Base-by-base conservation (phyloP, 1,140 invertebrate genomes). In the Oreohelix idahoensis region DNA sequence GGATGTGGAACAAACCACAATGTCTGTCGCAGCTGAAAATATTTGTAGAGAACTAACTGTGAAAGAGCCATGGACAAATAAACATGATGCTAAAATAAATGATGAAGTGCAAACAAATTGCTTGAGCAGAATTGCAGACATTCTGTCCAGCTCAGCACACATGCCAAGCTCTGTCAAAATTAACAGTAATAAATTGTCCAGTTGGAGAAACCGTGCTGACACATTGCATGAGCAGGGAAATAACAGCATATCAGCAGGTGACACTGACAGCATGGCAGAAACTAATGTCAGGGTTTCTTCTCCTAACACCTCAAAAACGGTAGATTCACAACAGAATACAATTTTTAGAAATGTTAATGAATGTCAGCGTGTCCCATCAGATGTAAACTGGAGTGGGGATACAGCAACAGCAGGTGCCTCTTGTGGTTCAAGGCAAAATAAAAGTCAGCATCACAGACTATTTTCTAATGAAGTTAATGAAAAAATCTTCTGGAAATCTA, bases 131-230 rank as follows among this genome's bases (percentile, higher is more conserved):
- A 77, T 51, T 10, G 29, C 5, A 53, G 49, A 77, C 49, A 2
- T 77, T 8, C 45, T 77, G 1, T 49, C 75, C 20, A 53, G 32
- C 17, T 36, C 75, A 53, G 1, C 75, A n/a, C 29, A 32, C 29
- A 20, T 1, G 35, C 8, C 26, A 53, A 29, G 11, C 32, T 53
- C 45, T 20, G 53, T 26, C 29, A 36, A 36, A 77, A 38, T 32
- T 23, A 53, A 32, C 49, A 53, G 20, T 39, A 38, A 49, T 20
- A 36, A 58, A 58, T 23, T 58, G 2, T 58, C 49, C 5, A 32
- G 13, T 1, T 77, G 75, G 29, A n/a, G 10, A 77, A 35, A 77
- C 75, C 5, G 58, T 79, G 17, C 69, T 39, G 78, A 79, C 0
- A 39, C 78, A 66, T 53, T 32, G 5, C 69, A 77, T 77, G 32